These are phyloP conservation scores for Papilio demoleus DNA, from an alignment of 2,888 invertebrate genomes.

Conservation along the genomic window DNA sequence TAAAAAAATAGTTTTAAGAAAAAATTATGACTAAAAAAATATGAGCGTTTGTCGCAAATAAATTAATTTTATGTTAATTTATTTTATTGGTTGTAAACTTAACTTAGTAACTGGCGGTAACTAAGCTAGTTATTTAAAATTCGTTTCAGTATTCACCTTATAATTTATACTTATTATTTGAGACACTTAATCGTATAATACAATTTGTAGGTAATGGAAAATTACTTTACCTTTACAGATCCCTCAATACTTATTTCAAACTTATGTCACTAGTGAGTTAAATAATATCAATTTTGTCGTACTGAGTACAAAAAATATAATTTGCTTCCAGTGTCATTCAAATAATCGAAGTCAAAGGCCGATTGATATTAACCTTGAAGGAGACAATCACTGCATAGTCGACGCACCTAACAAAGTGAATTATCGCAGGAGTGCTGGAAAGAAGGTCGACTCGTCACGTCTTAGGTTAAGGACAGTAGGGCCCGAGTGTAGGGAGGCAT, in stretches of 20 bases:
- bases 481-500: constrained; percentile 43
- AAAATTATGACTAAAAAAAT: no score
- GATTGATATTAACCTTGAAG: constrained; percentile 59
- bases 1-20: no score
- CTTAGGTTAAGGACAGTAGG: constrained; percentile 80
- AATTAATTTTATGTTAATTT: no score
- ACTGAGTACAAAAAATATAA: not conserved
- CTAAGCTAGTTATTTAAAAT: no score
- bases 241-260: not conserved
- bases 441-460: constrained; percentile 83
- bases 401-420: constrained; percentile 79
- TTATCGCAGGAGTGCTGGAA: constrained; percentile 67
- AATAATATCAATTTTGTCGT: not conserved
- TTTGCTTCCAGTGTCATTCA: constrained; percentile 28
- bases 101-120: no score
- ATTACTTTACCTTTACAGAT: not conserved
- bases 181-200: no score
- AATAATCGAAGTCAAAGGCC: constrained; percentile 41
- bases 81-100: no score
- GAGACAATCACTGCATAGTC: constrained; percentile 82
- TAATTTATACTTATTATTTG: no score
- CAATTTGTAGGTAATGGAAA: not conserved
- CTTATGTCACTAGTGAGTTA: not conserved
- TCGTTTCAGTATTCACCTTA: no score
- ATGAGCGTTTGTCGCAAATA: no score